Evolutionary conservation across 1,140 invertebrate genomes (phyloP).

Genomic region (Polyergus mexicanus): DNA sequence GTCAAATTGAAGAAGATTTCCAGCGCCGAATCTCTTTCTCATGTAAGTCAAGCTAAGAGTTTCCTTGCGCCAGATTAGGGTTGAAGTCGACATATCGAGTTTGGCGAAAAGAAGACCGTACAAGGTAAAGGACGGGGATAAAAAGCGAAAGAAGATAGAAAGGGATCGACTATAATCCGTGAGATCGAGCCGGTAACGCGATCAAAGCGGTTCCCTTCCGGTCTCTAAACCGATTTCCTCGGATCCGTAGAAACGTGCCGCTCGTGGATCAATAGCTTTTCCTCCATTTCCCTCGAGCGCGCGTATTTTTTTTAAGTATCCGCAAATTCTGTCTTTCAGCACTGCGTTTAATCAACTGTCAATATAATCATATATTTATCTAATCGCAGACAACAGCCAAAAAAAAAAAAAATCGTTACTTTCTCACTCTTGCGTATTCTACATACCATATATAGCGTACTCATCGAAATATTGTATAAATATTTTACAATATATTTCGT

Average conservation of each 20-base stretch:
- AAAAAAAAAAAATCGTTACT: background rate
- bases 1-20: conserved; percentile 31
- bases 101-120: conserved; percentile 53
- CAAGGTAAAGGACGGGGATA: conserved; percentile 50
- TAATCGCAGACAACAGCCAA: background rate
- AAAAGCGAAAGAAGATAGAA: conserved; percentile 49
- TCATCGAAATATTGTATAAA: too few species aligned
- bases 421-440: background rate
- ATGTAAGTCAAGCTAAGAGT: conserved; percentile 58
- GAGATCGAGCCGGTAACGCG: conserved; percentile 77
- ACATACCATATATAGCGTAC: background rate
- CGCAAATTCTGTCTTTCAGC: background rate
- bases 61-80: conserved; percentile 64
- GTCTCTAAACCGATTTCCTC: conserved; percentile 76
- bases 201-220: conserved; percentile 75
- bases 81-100: conserved; percentile 74
- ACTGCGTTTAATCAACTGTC: background rate
- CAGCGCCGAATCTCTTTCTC: conserved; percentile 22
- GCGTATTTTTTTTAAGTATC: conserved; percentile 17
- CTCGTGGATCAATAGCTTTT: conserved; percentile 63
- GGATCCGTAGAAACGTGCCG: conserved; percentile 72
- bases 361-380: background rate
- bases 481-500: background rate
- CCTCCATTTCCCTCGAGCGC: background rate
- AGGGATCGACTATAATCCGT: conserved; percentile 70